Evolutionary conservation across 2,888 invertebrate genomes (phyloP).

Genomic region (Acronicta aceris): DNA sequence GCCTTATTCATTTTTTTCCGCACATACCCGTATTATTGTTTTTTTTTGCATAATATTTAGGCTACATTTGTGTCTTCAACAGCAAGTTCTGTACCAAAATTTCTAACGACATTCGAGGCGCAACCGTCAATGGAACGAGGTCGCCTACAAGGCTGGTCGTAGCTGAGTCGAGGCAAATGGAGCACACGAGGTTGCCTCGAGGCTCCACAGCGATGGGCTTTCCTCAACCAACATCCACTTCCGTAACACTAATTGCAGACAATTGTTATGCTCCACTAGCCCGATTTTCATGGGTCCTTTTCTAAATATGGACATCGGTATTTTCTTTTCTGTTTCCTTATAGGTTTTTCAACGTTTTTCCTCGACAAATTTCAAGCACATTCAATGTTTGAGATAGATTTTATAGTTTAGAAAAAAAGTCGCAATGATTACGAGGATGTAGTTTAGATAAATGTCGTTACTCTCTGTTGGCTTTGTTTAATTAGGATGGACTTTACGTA

Average conservation of each 20-base stretch:
- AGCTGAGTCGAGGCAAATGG: conserved; percentile 66
- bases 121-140: conserved; percentile 54
- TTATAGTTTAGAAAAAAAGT: too few relatives aligned
- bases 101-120: conserved; percentile 32
- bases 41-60: too few relatives aligned
- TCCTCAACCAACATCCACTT: conserved; percentile 72
- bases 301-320: conserved; percentile 53
- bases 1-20: neutral
- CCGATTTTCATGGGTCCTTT: conserved; percentile 62
- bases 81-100: conserved; percentile 21
- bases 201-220: conserved; percentile 69
- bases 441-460: conserved; percentile 13
- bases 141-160: conserved; percentile 66
- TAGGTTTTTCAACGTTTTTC: conserved; percentile 9
- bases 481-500: conserved; percentile 23
- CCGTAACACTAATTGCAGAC: conserved; percentile 67
- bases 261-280: conserved; percentile 67
- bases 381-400: too few relatives aligned
- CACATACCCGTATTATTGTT: too few relatives aligned
- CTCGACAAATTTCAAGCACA: conserved; percentile 3
- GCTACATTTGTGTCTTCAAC: too few relatives aligned
- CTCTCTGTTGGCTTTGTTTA: conserved; percentile 39
- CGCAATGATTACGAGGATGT: neutral
- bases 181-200: conserved; percentile 71
- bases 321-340: conserved; percentile 43